Evolutionary conservation across 2,888 invertebrate genomes (phyloP).

Genomic region (Mamestra brassicae): DNA sequence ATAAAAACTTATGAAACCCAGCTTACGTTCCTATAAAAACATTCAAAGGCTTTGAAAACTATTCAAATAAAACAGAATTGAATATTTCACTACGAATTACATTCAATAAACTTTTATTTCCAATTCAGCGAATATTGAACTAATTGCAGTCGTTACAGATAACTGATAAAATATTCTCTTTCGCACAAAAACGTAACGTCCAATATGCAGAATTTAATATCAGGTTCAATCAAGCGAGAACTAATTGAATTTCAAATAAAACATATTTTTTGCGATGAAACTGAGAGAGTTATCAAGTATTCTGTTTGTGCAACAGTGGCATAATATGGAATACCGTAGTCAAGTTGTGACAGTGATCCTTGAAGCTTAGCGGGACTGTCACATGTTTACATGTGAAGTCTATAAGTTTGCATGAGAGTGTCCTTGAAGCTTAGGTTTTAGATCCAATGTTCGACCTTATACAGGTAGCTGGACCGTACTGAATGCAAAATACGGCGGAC

Average conservation of each 20-base stretch:
- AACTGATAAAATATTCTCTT: constrained; percentile 47
- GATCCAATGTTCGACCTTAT: not conserved
- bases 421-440: not conserved
- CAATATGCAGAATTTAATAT: constrained; percentile 26
- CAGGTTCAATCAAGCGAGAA: constrained; percentile 37
- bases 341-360: not conserved
- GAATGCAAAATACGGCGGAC: not conserved
- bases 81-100: constrained; percentile 27
- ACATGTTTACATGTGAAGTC: too few species aligned
- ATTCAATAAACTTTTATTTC: constrained; percentile 25
- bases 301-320: constrained; percentile 16
- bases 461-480: too few species aligned
- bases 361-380: not conserved
- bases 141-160: constrained; percentile 38
- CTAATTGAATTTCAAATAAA: constrained; percentile 52
- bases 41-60: constrained; percentile 20
- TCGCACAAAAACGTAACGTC: constrained; percentile 34
- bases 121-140: constrained; percentile 36
- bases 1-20: not conserved
- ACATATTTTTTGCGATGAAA: constrained; percentile 29
- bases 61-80: constrained; percentile 30
- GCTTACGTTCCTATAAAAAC: constrained; percentile 7
- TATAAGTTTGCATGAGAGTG: too few species aligned
- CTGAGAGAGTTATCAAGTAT: constrained; percentile 6
- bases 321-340: not conserved